Evolutionary conservation across 2,888 invertebrate species (phyloP), one percentile per base, ranked within the genome.

Genomic region (Fragum fragum): DNA sequence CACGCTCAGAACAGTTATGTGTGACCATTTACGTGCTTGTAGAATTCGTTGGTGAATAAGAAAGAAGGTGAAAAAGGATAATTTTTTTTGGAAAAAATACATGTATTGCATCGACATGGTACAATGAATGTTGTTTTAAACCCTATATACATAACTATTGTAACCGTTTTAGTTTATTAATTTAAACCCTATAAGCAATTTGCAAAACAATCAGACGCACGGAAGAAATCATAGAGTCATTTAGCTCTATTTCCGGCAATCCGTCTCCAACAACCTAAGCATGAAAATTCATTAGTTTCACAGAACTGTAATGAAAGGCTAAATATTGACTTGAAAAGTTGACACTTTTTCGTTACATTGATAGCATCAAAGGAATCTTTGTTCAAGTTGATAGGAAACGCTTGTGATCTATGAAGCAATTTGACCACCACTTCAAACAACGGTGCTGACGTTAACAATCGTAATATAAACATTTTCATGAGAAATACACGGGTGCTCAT

Each of bases 401-500:
- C 36, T 11, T 2, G 66, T 66, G 66, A 66, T 66, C 66, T 66
- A 66, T 66, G 66, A 23, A 9, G 42, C 36, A 32, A 66, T 66
- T 42, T 66, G 66, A 66, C 66, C 66, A 66, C 66, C 66, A 66
- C 66, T 36, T 66, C 66, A 66, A 66, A 66, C 66, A 42, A 3
- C 39, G 26, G n/a, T 9, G 66, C 18, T 66, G 66, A 66, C 66
- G 66, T 42, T 66, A 9, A 3, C 66, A 66, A 66, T 42, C 66
- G 66, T 66, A 66, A 42, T 66, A 66, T 42, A 66, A 66, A 66
- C 66, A 66, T 66, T 66, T 66, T 66, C 66, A 66, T 66, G 66
- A 66, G 66, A 66, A 66, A 42, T 42, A 66, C 66, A 42, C 66
- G n/a, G 66, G 42, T 66, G 66, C 42, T 61, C 61, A 32, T 39